A percentile compares a stretch with the other conserved stretches of the same genome.
Conservation (phyloP, 2,888 invertebrate species). For the Drosophila kuntzei region DNA sequence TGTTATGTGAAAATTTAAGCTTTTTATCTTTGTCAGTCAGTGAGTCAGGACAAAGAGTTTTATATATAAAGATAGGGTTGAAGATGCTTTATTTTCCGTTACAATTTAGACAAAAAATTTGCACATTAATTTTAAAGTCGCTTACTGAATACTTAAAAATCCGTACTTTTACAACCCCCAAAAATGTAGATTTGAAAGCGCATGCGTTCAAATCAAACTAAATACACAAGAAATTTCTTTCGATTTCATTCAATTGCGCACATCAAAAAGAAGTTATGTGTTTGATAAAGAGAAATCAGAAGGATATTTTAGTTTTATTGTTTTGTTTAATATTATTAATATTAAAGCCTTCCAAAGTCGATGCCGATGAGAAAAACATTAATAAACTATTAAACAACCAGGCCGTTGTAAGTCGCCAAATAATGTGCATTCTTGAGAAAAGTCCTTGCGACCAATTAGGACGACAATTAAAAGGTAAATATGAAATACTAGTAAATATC, state of each 20-base stretch:
- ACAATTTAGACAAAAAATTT: too few relatives aligned
- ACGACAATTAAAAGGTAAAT: slow-evolving; percentile 87
- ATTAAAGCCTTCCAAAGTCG: slow-evolving; percentile 42
- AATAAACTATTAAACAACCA: slow-evolving; percentile 84
- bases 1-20: too few relatives aligned
- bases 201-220: slow-evolving; percentile 50
- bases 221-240: slow-evolving; percentile 59
- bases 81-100: too few relatives aligned
- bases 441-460: slow-evolving; percentile 88
- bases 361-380: slow-evolving; percentile 83
- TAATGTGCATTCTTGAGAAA: slow-evolving; percentile 87
- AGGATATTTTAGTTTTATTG: slow-evolving; percentile 55
- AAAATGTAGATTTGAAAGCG: slow-evolving; percentile 22
- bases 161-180: slow-evolving; percentile 30
- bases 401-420: slow-evolving; percentile 86
- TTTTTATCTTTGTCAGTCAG: too few relatives aligned
- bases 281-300: slow-evolving; percentile 53
- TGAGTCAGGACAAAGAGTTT: too few relatives aligned
- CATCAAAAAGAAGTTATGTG: slow-evolving; percentile 49
- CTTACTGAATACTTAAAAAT: too few relatives aligned
- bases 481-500: slow-evolving; percentile 6
- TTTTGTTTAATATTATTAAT: slow-evolving; percentile 74
- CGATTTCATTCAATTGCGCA: slow-evolving; percentile 22
- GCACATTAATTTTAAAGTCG: too few relatives aligned
- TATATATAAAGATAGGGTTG: too few relatives aligned